These are phyloP conservation scores for Cryptops parisi DNA, from an alignment of 2,888 invertebrate species.

Conservation along the genomic window DNA sequence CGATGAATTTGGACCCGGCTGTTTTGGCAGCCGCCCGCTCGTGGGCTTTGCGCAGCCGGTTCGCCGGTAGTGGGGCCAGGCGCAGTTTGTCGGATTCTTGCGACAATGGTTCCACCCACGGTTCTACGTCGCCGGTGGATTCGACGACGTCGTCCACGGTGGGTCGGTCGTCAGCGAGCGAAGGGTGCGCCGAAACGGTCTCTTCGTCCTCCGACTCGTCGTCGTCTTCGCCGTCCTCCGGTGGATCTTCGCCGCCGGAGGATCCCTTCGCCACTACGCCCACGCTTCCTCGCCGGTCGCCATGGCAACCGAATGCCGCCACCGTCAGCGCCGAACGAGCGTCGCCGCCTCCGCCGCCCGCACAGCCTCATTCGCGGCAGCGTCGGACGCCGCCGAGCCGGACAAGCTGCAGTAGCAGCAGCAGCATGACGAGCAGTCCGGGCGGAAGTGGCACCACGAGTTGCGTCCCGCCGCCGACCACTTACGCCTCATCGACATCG, in stretches of 20 bases:
- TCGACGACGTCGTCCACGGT: too few relatives aligned
- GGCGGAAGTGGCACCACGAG: background rate
- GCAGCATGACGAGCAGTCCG: background rate
- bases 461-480: background rate
- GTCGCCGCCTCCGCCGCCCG: background rate
- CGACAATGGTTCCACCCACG: background rate
- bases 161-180: too few relatives aligned
- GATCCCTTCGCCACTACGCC: background rate
- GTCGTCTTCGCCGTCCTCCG: background rate
- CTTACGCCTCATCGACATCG: background rate
- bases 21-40: background rate
- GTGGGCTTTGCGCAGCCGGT: background rate
- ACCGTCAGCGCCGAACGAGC: background rate
- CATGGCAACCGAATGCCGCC: background rate
- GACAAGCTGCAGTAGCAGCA: background rate
- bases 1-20: background rate
- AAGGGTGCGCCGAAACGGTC: background rate
- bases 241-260: background rate
- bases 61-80: background rate
- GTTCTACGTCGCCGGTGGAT: background rate
- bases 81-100: background rate
- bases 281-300: background rate
- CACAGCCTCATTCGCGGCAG: background rate
- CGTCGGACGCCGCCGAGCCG: background rate
- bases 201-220: background rate